Conservation (phyloP, 2,797 vertebrate species). For the Coluber constrictor region DNA sequence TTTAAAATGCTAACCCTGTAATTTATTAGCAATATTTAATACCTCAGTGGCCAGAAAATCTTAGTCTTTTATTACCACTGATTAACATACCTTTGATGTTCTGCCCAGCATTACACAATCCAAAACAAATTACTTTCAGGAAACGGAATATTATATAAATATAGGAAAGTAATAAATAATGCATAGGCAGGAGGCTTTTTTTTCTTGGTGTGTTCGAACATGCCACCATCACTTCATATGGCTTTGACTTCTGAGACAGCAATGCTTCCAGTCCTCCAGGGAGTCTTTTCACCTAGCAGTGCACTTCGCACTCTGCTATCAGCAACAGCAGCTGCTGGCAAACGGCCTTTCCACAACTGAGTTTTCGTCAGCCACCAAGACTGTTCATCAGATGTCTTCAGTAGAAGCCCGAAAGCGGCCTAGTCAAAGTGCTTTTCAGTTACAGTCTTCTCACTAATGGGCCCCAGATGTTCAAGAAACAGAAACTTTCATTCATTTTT, state of each 20-base stretch:
- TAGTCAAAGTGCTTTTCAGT: constrained; percentile 42
- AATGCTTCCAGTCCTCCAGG: constrained; percentile 25
- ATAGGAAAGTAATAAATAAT: constrained; percentile 79
- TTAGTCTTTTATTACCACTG: constrained; percentile 75
- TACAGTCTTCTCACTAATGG: constrained; percentile 50
- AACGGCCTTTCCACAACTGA: constrained; percentile 28
- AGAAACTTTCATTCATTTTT: constrained; percentile 60
- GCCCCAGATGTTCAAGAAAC: constrained; percentile 63
- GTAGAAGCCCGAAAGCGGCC: constrained; percentile 42
- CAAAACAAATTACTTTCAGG: constrained; percentile 83
- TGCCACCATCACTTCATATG: constrained; percentile 61
- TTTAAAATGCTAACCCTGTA: constrained; percentile 75
- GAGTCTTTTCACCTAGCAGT: constrained; percentile 21
- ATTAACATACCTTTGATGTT: constrained; percentile 86
- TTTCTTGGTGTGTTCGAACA: constrained; percentile 68
- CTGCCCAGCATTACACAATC: constrained; percentile 77
- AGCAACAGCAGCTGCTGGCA: background rate
- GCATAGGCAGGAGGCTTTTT: constrained; percentile 66
- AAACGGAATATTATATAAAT: constrained; percentile 80
- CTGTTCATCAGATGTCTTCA: constrained; percentile 10
- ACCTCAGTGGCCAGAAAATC: constrained; percentile 79
- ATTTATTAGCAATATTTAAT: constrained; percentile 85
- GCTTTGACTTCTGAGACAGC: constrained; percentile 41
- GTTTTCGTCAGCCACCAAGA: constrained; percentile 30
- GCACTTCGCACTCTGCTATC: background rate